phyloP scores from a whole-genome alignment of 2,113 vertebrate species.

The Hyperoodon ampullatus region DNA sequence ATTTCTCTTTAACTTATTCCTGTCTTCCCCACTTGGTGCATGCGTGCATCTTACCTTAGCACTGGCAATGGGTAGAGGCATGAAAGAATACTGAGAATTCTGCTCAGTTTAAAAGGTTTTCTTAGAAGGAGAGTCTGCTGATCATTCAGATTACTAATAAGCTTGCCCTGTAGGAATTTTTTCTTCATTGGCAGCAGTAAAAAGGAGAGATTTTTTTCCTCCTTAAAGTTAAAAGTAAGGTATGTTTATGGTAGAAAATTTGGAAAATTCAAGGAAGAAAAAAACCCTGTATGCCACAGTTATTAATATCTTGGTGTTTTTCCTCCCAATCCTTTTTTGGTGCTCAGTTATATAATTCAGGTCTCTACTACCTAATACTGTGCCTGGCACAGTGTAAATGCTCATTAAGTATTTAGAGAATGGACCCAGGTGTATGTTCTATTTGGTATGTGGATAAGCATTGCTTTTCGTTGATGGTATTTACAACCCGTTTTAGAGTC shows the following conservation, averaged over 20 bases:
- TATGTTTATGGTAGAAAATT: background rate
- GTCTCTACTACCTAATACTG: background rate
- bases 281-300: background rate
- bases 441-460: background rate
- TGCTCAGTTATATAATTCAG: background rate
- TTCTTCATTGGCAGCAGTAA: background rate
- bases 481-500: background rate
- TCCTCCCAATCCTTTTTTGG: background rate
- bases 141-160: background rate
- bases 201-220: background rate
- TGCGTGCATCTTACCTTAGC: background rate
- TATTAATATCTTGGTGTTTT: background rate
- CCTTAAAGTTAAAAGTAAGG: background rate
- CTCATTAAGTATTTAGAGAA: background rate
- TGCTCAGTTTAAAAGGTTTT: background rate
- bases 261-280: background rate
- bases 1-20: background rate
- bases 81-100: background rate
- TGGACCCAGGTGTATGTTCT: background rate
- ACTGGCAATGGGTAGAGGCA: background rate
- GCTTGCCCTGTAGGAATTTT: background rate
- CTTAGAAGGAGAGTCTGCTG: background rate
- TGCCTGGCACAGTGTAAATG: background rate
- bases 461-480: background rate
- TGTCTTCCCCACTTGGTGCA: fast-evolving